Evolutionary conservation across 1,140 invertebrate genomes (phyloP).

Genomic region (Sitodiplosis mosellana): DNA sequence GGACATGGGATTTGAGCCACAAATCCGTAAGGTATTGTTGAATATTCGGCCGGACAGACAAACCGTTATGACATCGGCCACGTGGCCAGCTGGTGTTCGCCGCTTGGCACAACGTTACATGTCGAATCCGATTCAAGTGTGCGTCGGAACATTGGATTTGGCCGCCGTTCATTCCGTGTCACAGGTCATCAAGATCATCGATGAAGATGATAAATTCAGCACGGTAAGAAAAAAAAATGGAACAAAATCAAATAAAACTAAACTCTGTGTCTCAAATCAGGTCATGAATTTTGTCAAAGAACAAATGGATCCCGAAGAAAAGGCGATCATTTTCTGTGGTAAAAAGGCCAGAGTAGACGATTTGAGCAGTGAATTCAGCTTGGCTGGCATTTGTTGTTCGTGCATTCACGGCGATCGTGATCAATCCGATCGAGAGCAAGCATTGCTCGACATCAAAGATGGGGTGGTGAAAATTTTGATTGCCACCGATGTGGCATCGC

Average conservation of each 20-base stretch:
- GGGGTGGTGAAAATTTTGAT: conserved; percentile 64
- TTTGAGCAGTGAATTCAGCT: conserved; percentile 54
- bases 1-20: conserved; percentile 14
- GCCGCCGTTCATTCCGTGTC: conserved; percentile 66
- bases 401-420: conserved; percentile 81
- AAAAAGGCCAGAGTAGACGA: conserved; percentile 65
- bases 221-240: conserved; percentile 24
- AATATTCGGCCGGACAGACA: conserved; percentile 63
- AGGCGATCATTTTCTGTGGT: conserved; percentile 76
- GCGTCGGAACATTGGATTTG: conserved; percentile 70
- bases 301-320: conserved; percentile 49
- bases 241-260: conserved; percentile 23
- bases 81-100: conserved; percentile 71
- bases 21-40: conserved; percentile 62
- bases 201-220: conserved; percentile 49
- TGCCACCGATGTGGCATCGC: conserved; percentile 85
- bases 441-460: conserved; percentile 59
- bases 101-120: conserved; percentile 68
- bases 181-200: conserved; percentile 53
- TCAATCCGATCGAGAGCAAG: conserved; percentile 68
- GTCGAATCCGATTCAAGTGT: conserved; percentile 73
- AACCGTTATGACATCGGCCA: conserved; percentile 74
- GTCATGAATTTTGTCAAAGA: conserved; percentile 16
- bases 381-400: conserved; percentile 46
- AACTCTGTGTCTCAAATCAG: conserved; percentile 31